Conservation (phyloP, 2,797 vertebrate genomes). For the Macroramphosus scolopax region DNA sequence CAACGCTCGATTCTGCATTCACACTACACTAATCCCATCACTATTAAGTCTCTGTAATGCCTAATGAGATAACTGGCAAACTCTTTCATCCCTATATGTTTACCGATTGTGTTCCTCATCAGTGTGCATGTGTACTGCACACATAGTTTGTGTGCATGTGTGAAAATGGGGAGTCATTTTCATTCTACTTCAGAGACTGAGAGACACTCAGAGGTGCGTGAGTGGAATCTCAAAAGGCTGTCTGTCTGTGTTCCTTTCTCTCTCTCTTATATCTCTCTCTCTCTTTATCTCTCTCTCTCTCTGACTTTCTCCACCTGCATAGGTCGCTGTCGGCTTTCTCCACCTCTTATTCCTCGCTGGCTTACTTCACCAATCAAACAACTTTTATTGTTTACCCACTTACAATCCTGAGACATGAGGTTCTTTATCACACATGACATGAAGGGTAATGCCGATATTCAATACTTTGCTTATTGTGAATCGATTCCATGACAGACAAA, state of each 20-base stretch:
- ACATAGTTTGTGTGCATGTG: slow-evolving; percentile 16
- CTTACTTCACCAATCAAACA: no score
- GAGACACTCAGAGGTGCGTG: slow-evolving; percentile 65
- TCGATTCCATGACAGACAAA: neutral
- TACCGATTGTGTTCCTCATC: slow-evolving; percentile 40
- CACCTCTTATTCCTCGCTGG: neutral
- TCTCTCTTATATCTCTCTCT: slow-evolving; percentile 15
- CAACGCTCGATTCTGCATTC: slow-evolving; percentile 32
- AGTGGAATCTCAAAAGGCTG: slow-evolving; percentile 70
- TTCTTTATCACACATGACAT: neutral
- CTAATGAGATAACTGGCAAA: slow-evolving; percentile 63
- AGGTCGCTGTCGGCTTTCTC: neutral
- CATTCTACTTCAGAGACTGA: slow-evolving; percentile 70
- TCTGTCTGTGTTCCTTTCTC: slow-evolving; percentile 45
- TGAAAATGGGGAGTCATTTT: slow-evolving; percentile 65
- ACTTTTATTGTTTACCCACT: no score
- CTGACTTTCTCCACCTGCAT: slow-evolving; percentile 11
- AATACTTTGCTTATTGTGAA: no score
- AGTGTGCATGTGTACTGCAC: slow-evolving; percentile 33
- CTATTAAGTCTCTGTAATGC: slow-evolving; percentile 55
- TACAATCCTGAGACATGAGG: no score
- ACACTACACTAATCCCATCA: slow-evolving; percentile 61
- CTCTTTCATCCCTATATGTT: slow-evolving; percentile 56
- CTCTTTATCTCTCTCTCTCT: slow-evolving; percentile 25
- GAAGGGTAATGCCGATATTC: neutral